These are phyloP conservation scores for Parotia lawesii DNA, from an alignment of 2,113 vertebrate genomes.

Conservation along the genomic window DNA sequence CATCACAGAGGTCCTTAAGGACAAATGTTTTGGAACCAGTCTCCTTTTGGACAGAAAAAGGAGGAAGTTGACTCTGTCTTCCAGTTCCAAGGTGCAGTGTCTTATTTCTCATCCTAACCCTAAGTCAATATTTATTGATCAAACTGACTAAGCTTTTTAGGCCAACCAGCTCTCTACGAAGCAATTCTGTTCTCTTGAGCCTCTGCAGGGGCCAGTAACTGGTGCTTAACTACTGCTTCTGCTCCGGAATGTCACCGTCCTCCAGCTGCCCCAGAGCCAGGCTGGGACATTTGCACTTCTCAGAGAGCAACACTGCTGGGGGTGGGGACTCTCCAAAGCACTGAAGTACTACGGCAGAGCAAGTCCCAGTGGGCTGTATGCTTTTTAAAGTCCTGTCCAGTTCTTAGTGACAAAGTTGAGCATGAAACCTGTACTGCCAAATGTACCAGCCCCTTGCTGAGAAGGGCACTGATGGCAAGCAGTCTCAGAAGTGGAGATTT, in stretches of 20 bases:
- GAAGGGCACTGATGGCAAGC: background rate
- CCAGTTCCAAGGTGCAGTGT: slow-evolving; percentile 48
- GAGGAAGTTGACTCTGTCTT: slow-evolving; percentile 47
- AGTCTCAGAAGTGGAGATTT: background rate
- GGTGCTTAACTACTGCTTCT: slow-evolving; percentile 54
- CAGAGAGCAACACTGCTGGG: background rate
- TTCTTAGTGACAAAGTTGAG: slow-evolving; percentile 13
- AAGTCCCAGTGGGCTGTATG: background rate
- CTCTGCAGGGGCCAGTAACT: slow-evolving; percentile 50
- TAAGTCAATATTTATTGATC: slow-evolving; percentile 51
- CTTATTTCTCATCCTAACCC: slow-evolving; percentile 54
- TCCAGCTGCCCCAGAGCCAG: background rate
- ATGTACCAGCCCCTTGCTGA: background rate
- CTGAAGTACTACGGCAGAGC: background rate
- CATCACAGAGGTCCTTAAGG: slow-evolving; percentile 13
- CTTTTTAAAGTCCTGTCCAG: background rate
- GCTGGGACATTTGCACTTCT: slow-evolving; percentile 5
- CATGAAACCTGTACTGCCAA: slow-evolving; percentile 50
- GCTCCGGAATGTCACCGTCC: slow-evolving; percentile 1
- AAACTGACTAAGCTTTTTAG: slow-evolving; percentile 54
- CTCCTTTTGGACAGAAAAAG: slow-evolving; percentile 24
- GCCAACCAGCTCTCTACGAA: slow-evolving; percentile 1
- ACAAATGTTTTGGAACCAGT: background rate
- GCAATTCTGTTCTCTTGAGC: slow-evolving; percentile 45
- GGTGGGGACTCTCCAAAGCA: slow-evolving; percentile 3